A percentile compares a stretch with the other conserved stretches of the same genome.
Conservation (phyloP, 2,888 invertebrate genomes). For the Hofmannophila pseudospretella region DNA sequence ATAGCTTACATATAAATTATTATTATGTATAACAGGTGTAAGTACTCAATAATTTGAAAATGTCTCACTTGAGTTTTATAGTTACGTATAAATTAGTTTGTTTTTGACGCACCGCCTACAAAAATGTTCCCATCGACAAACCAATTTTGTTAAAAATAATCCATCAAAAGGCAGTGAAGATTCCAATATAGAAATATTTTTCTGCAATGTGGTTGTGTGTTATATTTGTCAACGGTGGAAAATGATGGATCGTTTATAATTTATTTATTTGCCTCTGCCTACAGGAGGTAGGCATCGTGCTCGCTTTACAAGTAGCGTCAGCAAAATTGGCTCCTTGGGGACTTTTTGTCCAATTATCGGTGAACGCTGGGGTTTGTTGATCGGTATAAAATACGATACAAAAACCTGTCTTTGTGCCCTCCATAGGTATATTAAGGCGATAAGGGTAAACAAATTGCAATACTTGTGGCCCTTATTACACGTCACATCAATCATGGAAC, state of each 20-base stretch:
- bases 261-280: constrained; percentile 40
- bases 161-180: background rate
- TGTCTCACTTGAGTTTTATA: too few relatives aligned
- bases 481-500: constrained; percentile 74
- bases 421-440: constrained; percentile 59
- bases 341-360: constrained; percentile 67
- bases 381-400: constrained; percentile 66
- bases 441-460: constrained; percentile 77
- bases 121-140: too few relatives aligned
- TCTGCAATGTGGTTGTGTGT: constrained; percentile 9
- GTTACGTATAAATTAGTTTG: too few relatives aligned
- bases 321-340: constrained; percentile 69
- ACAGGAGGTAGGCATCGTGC: constrained; percentile 18
- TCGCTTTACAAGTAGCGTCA: constrained; percentile 42
- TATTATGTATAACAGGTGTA: too few relatives aligned
- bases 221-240: constrained; percentile 38
- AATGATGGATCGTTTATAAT: constrained; percentile 58
- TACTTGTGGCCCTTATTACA: constrained; percentile 72
- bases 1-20: too few relatives aligned
- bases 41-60: too few relatives aligned
- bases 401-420: constrained; percentile 49
- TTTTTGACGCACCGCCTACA: too few relatives aligned
- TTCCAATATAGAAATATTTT: constrained; percentile 4
- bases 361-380: constrained; percentile 59
- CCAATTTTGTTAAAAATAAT: background rate